A percentile compares a stretch with the other conserved stretches of the same genome.
phyloP scores from a whole-genome alignment of 2,797 vertebrate species.

The Tokudaia tokunoshimensis region DNA sequence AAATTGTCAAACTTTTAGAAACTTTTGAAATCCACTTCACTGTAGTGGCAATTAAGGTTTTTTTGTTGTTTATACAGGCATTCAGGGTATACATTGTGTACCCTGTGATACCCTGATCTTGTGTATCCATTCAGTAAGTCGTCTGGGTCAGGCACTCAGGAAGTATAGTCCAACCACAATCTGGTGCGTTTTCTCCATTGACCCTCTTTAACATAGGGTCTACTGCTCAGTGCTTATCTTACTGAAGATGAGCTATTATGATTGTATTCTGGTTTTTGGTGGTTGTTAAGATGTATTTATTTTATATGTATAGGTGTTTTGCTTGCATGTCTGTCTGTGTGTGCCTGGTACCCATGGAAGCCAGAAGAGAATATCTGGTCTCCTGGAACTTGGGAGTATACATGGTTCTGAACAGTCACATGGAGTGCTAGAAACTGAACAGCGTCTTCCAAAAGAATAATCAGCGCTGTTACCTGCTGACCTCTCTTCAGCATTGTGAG shows the following conservation, averaged over 20 bases:
- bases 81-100: neutral
- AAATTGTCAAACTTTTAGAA: slow-evolving; percentile 40
- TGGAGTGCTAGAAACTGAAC: neutral
- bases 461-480: neutral
- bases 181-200: slow-evolving; percentile 39
- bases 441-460: neutral
- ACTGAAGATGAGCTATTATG: neutral
- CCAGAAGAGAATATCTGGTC: neutral
- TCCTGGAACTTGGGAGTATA: no score
- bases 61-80: slow-evolving; percentile 41
- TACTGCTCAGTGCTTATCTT: neutral
- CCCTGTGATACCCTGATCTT: slow-evolving; percentile 27
- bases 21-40: slow-evolving; percentile 44
- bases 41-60: slow-evolving; percentile 31
- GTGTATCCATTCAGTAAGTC: slow-evolving; percentile 1
- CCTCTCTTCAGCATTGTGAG: neutral
- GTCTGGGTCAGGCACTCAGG: neutral
- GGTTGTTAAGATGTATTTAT: neutral
- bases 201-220: neutral
- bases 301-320: neutral
- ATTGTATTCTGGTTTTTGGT: neutral
- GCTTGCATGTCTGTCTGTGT: neutral
- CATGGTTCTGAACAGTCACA: neutral
- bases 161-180: neutral
- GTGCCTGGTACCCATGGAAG: neutral